Base-by-base conservation (phyloP, 2,888 invertebrate species). In the Napeogenes sylphis region DNA sequence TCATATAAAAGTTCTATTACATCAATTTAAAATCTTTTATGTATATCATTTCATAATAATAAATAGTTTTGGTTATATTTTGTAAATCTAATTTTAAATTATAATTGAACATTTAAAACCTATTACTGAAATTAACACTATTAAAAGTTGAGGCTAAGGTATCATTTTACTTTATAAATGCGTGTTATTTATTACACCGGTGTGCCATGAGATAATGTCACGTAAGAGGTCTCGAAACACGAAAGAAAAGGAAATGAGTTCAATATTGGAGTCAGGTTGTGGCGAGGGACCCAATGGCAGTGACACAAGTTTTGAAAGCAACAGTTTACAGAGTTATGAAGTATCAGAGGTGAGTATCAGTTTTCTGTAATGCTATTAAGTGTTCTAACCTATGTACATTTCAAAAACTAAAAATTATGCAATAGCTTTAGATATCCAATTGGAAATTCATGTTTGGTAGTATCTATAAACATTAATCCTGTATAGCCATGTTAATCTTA, bases 161-260 rank as follows among this genome's bases (percentile, higher is more conserved):
- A 30, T 51, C 21, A 8, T 51, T 51, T 51, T 30, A 21, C 47
- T 3, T 12, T 51, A 21, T 81, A 75, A 67, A 65, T 54, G 35
- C 53, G 64, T 62, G 61, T 72, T 72, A 71, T 67, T 66, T 75
- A 78, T 73, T 58, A 61, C 59, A 66, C 64, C 64, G 65, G 67
- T 65, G 73, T 77, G 81, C 72, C 68, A 87, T 87, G 87, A 82
- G 73, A 88, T 79, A 81, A 90, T 90, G 89, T 89, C 90, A 69
- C 88, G 89, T 45, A 90, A 90, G 77, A 78, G 90, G 64, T 76
- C 80, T 66, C 80, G 86, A 58, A 70, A 75, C 65, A 74, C 70
- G 61, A 73, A 70, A 68, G 83, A 80, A 72, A 82, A 82, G 74
- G 84, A 85, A 74, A 86, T 86, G 86, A 83, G 75, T 71, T 77